These are phyloP conservation scores for Morpho helenor DNA, from an alignment of 2,888 invertebrate species.

Conservation along the genomic window DNA sequence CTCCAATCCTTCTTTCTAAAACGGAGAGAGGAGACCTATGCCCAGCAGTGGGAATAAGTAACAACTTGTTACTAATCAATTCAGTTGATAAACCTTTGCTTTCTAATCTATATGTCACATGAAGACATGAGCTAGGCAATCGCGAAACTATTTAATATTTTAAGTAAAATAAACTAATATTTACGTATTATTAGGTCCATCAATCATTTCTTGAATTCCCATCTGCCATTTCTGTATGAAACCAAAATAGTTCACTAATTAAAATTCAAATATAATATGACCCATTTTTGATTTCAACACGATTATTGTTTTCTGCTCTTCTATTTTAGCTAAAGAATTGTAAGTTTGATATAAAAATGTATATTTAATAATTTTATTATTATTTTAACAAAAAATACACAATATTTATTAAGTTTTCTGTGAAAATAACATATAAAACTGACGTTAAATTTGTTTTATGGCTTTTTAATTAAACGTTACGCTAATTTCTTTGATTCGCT, in stretches of 20 bases:
- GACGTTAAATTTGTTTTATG: not conserved
- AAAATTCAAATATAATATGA: not conserved
- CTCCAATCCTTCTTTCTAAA: too few species aligned
- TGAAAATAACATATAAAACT: conserved; percentile 3
- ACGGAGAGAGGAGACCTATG: too few species aligned
- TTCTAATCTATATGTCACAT: too few species aligned
- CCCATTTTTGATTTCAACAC: not conserved
- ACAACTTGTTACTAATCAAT: not conserved
- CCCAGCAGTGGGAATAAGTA: too few species aligned
- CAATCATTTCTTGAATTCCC: conserved; percentile 16
- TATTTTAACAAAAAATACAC: not conserved
- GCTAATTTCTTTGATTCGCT: too few species aligned
- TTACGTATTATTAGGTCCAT: conserved; percentile 14
- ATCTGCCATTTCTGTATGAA: conserved; percentile 5
- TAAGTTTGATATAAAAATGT: not conserved
- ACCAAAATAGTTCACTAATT: not conserved
- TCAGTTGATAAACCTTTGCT: too few species aligned
- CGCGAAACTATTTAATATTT: too few species aligned
- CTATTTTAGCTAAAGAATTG: not conserved
- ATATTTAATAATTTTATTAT: not conserved
- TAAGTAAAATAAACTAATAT: too few species aligned
- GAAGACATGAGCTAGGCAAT: too few species aligned
- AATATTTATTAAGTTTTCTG: conserved; percentile 7
- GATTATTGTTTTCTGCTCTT: not conserved
- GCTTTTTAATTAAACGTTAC: not conserved